Base-by-base conservation (phyloP, 1,140 invertebrate genomes). In the Drosophila sp. region DNA sequence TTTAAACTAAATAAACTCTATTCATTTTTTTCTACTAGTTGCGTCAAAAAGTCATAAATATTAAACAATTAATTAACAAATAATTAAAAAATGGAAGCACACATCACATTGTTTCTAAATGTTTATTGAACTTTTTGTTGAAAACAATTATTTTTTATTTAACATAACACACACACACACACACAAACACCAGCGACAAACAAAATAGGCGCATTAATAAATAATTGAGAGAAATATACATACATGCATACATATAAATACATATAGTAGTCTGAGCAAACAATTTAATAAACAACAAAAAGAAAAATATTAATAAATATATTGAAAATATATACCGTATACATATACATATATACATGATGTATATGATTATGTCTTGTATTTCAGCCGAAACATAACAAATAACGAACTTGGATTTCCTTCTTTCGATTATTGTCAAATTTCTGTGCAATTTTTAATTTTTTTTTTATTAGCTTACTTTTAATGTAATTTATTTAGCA, bases 181-280 rank as follows among this genome's bases (percentile, higher is more conserved):
- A 57, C 5, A 48, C 14, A 63, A 4, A 54, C 27, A 69, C 18
- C 16, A 38, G 27, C 69, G 34, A 67, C 40, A 61, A 58, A 21
- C 21, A 40, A 40, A 62, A 74, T 74, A 73, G 71, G 71, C 48
- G 64, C 58, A 70, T 74, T 74, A 74, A 63, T 74, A 74, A 63
- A 70, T 21, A 70, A 62, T 63, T 73, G 7, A 61, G 67, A 27
- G 32, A 57, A 32, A 32, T 25, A 59, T 50, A 51, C 25, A 65
- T 46, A 78, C 63, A 73, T 65, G 59, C 76, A 80, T 65, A 75
- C 80, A 81, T 80, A 63, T 72, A 75, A 69, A 70, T 72, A 75
- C 64, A 89, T 89, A 78, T 71, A 67, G 78, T 86, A 86, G 82
- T 86, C 83, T 87, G 82, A 86, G 78, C 57, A 77, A 78, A 81